These are phyloP conservation scores for Dione juno DNA, from an alignment of 2,888 invertebrate species.

Conservation along the genomic window DNA sequence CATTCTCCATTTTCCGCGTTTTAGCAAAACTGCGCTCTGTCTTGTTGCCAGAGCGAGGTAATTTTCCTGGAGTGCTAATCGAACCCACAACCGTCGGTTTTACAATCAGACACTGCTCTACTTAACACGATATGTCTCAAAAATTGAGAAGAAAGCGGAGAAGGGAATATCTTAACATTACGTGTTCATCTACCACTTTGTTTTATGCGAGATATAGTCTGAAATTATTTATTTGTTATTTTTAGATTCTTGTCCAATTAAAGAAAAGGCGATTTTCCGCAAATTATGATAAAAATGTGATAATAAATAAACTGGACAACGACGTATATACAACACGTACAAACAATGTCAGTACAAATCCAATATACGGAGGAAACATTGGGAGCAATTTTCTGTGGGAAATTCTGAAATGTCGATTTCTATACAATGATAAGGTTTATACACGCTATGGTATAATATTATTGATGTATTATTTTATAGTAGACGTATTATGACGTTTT, in stretches of 20 bases:
- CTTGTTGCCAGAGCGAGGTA: too few species aligned
- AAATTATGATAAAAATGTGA: slow-evolving; percentile 10
- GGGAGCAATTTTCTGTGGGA: slow-evolving; percentile 30
- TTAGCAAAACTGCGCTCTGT: too few species aligned
- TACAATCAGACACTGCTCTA: too few species aligned
- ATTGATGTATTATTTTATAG: too few species aligned
- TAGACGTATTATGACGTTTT: too few species aligned
- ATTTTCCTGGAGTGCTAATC: neutral
- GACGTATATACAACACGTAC: slow-evolving; percentile 25
- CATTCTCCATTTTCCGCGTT: too few species aligned
- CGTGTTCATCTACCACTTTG: too few species aligned
- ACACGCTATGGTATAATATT: neutral
- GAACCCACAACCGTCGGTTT: neutral
- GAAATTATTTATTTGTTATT: too few species aligned
- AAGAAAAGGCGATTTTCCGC: neutral
- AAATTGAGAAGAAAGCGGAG: too few species aligned
- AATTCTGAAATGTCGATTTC: slow-evolving; percentile 12
- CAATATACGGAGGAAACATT: slow-evolving; percentile 36
- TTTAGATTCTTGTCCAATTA: neutral
- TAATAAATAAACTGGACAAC: slow-evolving; percentile 20
- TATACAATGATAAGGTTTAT: slow-evolving; percentile 24
- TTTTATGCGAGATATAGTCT: too few species aligned
- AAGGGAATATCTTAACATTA: too few species aligned
- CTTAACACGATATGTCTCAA: too few species aligned
- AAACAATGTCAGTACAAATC: slow-evolving; percentile 32